Percentiles rank a stretch among this genome's conserved stretches.
phyloP scores from a whole-genome alignment of 2,888 invertebrate genomes.

The Phasia obesa region DNA sequence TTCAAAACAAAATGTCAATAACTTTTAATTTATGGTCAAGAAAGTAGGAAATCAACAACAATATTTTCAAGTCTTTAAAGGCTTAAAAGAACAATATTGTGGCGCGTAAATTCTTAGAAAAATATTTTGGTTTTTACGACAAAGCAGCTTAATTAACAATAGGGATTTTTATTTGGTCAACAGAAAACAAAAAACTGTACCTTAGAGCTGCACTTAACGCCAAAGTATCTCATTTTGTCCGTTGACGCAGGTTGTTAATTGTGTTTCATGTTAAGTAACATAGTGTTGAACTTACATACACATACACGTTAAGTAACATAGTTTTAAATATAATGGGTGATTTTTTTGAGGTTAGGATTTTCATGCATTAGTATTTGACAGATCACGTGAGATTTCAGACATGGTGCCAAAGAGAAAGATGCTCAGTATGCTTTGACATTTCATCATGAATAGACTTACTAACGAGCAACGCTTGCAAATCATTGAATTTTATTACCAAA shows the following conservation, averaged over 20 bases:
- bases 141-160: not conserved
- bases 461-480: too few relatives aligned
- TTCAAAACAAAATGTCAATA: constrained; percentile 45
- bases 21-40: constrained; percentile 44
- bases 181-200: not conserved
- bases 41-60: constrained; percentile 3
- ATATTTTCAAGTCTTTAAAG: not conserved
- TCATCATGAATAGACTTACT: too few relatives aligned
- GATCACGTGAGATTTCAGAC: too few relatives aligned
- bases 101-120: constrained; percentile 22
- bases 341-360: too few relatives aligned
- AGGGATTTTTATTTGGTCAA: constrained; percentile 8
- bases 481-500: too few relatives aligned
- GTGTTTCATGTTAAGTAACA: not conserved
- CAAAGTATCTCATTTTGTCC: constrained; percentile 7
- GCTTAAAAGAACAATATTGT: not conserved
- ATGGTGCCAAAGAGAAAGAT: too few relatives aligned
- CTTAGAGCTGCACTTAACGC: not conserved
- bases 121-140: not conserved
- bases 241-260: constrained; percentile 17
- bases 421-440: too few relatives aligned
- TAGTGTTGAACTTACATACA: too few relatives aligned
- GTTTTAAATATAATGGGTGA: too few relatives aligned
- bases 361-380: too few relatives aligned
- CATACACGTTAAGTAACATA: too few relatives aligned